A percentile compares a stretch with the other conserved stretches of the same genome.
phyloP scores from a whole-genome alignment of 2,113 vertebrate species.

The Aegithalos caudatus region DNA sequence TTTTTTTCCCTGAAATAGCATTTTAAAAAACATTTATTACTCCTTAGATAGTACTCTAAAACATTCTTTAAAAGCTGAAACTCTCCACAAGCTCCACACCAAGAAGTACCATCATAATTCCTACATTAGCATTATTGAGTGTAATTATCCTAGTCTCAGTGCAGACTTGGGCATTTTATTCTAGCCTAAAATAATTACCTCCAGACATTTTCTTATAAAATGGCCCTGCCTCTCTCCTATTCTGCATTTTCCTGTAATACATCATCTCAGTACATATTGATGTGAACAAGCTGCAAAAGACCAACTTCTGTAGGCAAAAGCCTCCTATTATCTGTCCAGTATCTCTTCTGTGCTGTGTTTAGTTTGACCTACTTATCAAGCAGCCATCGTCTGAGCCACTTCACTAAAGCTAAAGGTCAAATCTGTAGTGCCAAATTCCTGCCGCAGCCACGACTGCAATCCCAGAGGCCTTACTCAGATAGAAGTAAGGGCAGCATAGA shows the following conservation, averaged over 20 bases:
- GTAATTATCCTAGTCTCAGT: neutral
- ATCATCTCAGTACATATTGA: neutral
- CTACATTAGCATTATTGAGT: neutral
- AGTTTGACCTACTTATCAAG: constrained; percentile 20
- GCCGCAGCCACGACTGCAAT: neutral
- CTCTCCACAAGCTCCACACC: neutral
- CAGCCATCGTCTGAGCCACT: neutral
- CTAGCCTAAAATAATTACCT: neutral
- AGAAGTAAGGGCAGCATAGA: neutral
- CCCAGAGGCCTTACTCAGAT: neutral
- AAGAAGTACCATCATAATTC: neutral
- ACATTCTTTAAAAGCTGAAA: neutral
- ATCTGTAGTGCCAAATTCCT: neutral
- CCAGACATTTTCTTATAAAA: neutral
- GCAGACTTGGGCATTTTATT: neutral
- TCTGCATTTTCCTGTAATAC: neutral
- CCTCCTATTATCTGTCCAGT: neutral
- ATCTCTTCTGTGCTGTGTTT: neutral
- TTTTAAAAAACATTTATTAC: neutral
- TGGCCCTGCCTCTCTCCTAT: neutral
- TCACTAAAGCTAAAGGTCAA: neutral
- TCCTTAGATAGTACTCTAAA: neutral
- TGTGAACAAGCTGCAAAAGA: neutral
- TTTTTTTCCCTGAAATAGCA: neutral
- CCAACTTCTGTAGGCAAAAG: neutral